Percentiles rank a stretch among this genome's conserved stretches.
Conservation (phyloP, 2,888 invertebrate species). For the Stenodema calcarata region DNA sequence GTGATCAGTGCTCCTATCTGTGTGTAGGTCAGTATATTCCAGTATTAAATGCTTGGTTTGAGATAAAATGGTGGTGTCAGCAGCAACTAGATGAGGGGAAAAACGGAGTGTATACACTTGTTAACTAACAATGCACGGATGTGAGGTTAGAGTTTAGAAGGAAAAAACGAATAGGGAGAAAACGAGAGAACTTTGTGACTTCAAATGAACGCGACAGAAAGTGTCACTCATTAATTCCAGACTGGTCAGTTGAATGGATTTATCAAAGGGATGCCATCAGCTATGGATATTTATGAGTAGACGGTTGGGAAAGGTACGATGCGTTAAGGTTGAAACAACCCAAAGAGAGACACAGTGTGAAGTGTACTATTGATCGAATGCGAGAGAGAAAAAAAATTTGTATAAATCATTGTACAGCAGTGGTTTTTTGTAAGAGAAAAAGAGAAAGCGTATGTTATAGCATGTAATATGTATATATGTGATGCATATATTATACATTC, state of each 20-base stretch:
- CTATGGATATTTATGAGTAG: neutral
- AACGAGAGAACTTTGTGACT: neutral
- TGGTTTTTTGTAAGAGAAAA: neutral
- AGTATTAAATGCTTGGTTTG: no score
- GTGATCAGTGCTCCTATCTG: no score
- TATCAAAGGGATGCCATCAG: constrained; percentile 3
- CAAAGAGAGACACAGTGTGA: neutral
- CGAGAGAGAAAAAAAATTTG: neutral
- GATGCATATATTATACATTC: no score
- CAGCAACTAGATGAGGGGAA: no score
- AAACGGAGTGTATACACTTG: neutral
- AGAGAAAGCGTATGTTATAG: neutral
- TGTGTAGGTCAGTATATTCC: no score
- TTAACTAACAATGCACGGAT: neutral
- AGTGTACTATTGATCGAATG: neutral
- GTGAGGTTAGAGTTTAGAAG: neutral
- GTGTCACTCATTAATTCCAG: constrained; percentile 17
- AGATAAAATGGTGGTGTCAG: neutral
- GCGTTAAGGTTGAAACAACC: neutral
- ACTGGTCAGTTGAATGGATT: constrained; percentile 13
- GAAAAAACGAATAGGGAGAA: neutral
- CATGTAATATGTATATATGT: neutral
- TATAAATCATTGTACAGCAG: neutral
- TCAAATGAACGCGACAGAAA: neutral
- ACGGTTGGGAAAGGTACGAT: neutral